phyloP scores from a whole-genome alignment of 2,888 invertebrate genomes.

The Metallyticus violacea region DNA sequence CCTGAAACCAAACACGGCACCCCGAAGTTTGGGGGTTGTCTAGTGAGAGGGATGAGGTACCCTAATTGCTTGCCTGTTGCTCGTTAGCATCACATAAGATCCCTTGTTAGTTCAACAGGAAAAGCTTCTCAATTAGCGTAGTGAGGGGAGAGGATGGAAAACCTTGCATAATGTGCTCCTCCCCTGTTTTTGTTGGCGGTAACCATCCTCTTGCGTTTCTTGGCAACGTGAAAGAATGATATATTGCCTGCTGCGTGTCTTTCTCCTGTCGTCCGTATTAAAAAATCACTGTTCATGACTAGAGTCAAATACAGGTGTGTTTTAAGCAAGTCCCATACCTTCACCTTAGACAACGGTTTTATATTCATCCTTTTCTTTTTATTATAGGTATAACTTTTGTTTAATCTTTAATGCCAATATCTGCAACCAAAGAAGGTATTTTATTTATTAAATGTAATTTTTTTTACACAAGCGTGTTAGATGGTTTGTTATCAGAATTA shows the following conservation, averaged over 20 bases:
- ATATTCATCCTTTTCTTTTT: no score
- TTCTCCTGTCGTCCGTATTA: background rate
- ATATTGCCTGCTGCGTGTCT: background rate
- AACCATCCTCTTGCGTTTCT: background rate
- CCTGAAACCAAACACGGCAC: background rate
- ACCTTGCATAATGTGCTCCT: background rate
- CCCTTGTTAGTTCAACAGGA: background rate
- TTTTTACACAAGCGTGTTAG: no score
- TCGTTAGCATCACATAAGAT: background rate
- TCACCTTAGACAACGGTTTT: no score
- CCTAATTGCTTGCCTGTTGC: background rate
- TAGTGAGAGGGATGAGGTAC: no score
- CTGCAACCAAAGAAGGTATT: no score
- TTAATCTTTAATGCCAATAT: no score
- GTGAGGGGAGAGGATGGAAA: background rate
- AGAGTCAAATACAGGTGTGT: no score
- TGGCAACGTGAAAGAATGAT: background rate
- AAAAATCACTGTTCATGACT: background rate
- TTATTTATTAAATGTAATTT: no score
- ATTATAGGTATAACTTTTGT: no score
- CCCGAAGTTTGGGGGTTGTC: background rate
- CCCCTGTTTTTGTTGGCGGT: background rate
- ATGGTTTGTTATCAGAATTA: no score
- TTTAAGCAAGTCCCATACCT: no score
- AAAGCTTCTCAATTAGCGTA: conserved; percentile 23